Percentiles rank a stretch among this genome's conserved stretches.
phyloP scores from a whole-genome alignment of 2,113 vertebrate genomes.

The Eupsittula cactorum region DNA sequence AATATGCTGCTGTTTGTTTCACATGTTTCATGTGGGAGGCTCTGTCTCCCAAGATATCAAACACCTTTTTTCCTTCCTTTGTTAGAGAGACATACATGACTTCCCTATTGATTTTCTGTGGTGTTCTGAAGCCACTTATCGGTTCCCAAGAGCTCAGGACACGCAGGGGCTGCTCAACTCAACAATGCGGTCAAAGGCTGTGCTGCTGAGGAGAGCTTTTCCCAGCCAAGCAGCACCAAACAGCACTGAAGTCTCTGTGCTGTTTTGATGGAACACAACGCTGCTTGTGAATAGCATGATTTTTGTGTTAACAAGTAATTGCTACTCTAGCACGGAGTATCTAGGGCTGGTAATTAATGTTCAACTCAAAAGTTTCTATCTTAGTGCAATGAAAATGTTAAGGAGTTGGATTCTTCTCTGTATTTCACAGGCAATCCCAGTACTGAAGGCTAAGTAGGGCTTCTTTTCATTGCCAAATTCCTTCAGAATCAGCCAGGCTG shows the following conservation, averaged over 20 bases:
- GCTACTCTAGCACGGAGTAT: background rate
- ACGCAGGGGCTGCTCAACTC: background rate
- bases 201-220: background rate
- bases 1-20: background rate
- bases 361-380: background rate
- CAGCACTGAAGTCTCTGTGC: background rate
- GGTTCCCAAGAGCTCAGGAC: background rate
- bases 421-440: background rate
- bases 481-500: background rate
- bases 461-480: background rate
- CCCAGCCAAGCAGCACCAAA: background rate
- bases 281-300: background rate
- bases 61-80: background rate
- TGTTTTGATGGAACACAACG: accelerated
- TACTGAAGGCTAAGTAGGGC: background rate
- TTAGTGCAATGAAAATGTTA: background rate
- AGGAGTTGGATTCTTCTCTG: background rate
- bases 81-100: background rate
- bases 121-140: accelerated
- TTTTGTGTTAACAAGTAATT: background rate
- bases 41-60: background rate
- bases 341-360: background rate
- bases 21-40: background rate
- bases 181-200: accelerated
- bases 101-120: background rate